These are phyloP conservation scores for Actinostola sp. DNA, from an alignment of 92 coral and sea anemone species.

Conservation along the genomic window DNA sequence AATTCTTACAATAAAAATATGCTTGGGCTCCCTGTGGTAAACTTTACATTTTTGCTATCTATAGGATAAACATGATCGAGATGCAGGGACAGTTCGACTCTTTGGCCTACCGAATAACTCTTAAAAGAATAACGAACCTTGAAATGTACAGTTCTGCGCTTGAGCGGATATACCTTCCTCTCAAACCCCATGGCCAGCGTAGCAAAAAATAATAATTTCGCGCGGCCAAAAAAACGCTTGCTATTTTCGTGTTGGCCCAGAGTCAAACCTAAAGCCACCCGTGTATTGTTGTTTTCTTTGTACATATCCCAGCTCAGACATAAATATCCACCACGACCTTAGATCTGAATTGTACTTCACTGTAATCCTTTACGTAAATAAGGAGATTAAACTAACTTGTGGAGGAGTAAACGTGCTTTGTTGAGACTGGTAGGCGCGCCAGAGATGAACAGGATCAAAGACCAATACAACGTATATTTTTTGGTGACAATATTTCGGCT, in stretches of 20 bases:
- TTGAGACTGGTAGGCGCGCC: no score
- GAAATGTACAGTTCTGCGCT: no score
- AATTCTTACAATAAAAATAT: no score
- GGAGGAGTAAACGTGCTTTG: neutral
- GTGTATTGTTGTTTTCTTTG: neutral
- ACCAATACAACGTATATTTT: no score
- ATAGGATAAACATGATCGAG: slow-evolving; percentile 98
- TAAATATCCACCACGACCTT: neutral
- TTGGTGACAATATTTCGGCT: no score
- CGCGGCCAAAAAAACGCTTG: no score
- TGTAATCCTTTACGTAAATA: slow-evolving; percentile 1
- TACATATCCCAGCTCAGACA: neutral
- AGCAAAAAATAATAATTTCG: no score
- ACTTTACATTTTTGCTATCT: neutral
- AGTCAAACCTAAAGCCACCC: neutral
- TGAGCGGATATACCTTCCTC: no score
- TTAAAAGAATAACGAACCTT: slow-evolving; percentile 5
- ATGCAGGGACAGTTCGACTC: slow-evolving; percentile 95
- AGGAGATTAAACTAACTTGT: neutral
- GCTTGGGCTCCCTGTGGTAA: no score
- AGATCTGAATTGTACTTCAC: neutral
- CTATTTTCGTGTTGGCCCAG: no score
- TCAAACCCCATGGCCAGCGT: no score
- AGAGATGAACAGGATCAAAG: neutral
- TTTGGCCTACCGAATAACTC: slow-evolving; percentile 85